Evolutionary conservation across 2,113 vertebrate species (phyloP), one percentile per base, ranked within the genome.

Genomic region (Amazona guildingii): DNA sequence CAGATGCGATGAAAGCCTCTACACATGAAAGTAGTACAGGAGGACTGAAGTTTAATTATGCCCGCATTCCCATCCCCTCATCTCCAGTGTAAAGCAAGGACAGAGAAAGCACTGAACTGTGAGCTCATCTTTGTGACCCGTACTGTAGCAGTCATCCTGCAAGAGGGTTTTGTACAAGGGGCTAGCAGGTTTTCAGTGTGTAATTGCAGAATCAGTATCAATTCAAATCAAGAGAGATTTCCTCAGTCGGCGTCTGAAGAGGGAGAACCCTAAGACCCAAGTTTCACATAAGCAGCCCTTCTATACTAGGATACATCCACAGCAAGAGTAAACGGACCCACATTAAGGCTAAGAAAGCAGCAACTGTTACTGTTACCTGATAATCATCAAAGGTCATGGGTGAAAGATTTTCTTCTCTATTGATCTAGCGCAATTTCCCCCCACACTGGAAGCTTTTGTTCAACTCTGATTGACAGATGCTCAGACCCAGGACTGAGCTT

Each of bases 1-100:
- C 83, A 89, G 13, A 35, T 76, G 31, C 8, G 37, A 37, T 82
- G 62, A 72, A 83, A 89, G 8, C 25, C 62, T 67, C 31, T 24
- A 72, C 27, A 66, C 17, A 59, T 1, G 14, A 83, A 31, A n/a
- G 19, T 10, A 39, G n/a, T 17, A 70, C 52, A 66, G 35, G 9
- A 83, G 24, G 52, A 78, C 20, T 52, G 44, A 63, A 81, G 24
- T 51, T 69, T 29, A 73, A 49, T 81, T 76, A 75, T 18, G 21
- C 10, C 19, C 1, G 1, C 0, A 0, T 51, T 67, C 33, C 25
- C 8, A 0, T 48, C 72, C 52, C 55, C 31, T 52, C 46, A 51
- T 80, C 9, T 78, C n/a, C 69, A 73, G 17, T 13, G 55, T 46
- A 72, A 76, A 80, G 66, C 29, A 86, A 66, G 29, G 72, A 55